Evolutionary conservation across 2,797 vertebrate genomes (phyloP).

Genomic region (Scleropages formosus): DNA sequence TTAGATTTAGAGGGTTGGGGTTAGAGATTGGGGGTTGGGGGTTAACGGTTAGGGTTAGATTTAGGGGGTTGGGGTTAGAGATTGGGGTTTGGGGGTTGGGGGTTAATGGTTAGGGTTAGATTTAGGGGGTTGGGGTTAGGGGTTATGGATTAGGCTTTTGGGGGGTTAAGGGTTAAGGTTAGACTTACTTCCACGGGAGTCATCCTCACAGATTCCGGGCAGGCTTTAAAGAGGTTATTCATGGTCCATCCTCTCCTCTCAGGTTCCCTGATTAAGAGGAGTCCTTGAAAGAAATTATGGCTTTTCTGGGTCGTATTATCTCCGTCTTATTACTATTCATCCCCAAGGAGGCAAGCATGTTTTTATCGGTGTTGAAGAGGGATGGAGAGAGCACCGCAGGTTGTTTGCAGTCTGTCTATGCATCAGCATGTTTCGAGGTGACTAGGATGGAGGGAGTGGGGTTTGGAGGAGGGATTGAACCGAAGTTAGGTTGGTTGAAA

Average conservation of each 20-base stretch:
- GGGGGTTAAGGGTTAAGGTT: too few relatives aligned
- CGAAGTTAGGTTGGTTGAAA: too few relatives aligned
- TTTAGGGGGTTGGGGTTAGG: too few relatives aligned
- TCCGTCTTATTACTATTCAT: constrained; percentile 17
- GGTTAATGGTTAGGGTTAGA: too few relatives aligned
- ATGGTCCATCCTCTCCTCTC: not conserved
- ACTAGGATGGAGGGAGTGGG: not conserved
- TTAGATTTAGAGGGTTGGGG: too few relatives aligned
- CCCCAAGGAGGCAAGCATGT: not conserved
- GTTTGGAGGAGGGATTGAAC: not conserved
- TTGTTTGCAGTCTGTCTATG: not conserved
- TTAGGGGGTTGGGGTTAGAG: too few relatives aligned
- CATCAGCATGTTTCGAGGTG: not conserved
- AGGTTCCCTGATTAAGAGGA: constrained; percentile 3
- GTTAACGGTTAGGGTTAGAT: too few relatives aligned
- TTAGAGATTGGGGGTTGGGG: too few relatives aligned
- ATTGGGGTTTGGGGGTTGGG: too few relatives aligned
- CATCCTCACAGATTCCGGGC: not conserved
- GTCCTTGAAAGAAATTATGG: not conserved
- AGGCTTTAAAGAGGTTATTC: not conserved
- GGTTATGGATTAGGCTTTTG: too few relatives aligned
- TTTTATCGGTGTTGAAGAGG: not conserved
- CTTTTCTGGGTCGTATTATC: not conserved
- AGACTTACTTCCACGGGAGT: not conserved
- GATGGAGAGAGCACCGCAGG: not conserved